These are phyloP conservation scores for Drosophila ambigua DNA, from an alignment of 1,140 invertebrate genomes.

Conservation along the genomic window DNA sequence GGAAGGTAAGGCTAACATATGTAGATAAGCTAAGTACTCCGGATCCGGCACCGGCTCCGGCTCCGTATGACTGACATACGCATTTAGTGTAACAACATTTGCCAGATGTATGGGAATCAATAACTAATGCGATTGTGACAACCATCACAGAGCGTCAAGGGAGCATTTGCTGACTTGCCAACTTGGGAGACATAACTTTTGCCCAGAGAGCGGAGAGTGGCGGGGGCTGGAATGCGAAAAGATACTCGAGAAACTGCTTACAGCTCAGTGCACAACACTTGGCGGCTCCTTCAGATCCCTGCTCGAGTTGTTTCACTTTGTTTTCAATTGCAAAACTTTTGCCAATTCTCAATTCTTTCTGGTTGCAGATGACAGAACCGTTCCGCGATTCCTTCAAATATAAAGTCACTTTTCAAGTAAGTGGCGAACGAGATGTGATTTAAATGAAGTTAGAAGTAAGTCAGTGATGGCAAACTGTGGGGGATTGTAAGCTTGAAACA, in stretches of 20 bases:
- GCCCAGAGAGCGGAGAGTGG: not conserved
- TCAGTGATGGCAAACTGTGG: not conserved
- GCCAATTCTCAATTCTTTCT: conserved; percentile 26
- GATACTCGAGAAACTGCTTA: conserved; percentile 30
- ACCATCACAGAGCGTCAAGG: conserved; percentile 6
- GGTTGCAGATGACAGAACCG: conserved; percentile 3
- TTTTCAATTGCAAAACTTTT: conserved; percentile 72
- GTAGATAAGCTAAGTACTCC: conserved; percentile 44
- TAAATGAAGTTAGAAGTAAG: not conserved
- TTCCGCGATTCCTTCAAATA: conserved; percentile 7
- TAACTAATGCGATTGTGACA: conserved; percentile 64
- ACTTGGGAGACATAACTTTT: not conserved
- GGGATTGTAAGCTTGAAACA: not conserved
- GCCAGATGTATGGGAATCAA: conserved; percentile 49
- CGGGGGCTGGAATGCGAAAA: too few species aligned
- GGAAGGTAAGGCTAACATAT: conserved; percentile 31
- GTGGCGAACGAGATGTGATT: conserved; percentile 21
- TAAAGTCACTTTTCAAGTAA: conserved; percentile 7
- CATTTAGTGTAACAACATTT: conserved; percentile 35
- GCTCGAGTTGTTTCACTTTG: conserved; percentile 45
- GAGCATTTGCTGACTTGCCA: conserved; percentile 27
- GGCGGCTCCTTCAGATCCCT: conserved; percentile 1
- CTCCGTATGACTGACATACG: conserved; percentile 43
- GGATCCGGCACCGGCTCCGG: not conserved
- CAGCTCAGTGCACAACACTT: conserved; percentile 45